Percentiles rank a stretch among this genome's conserved stretches.
These are phyloP conservation scores for Rhamphomyia laevipes DNA, from an alignment of 2,888 invertebrate species.

Conservation along the genomic window DNA sequence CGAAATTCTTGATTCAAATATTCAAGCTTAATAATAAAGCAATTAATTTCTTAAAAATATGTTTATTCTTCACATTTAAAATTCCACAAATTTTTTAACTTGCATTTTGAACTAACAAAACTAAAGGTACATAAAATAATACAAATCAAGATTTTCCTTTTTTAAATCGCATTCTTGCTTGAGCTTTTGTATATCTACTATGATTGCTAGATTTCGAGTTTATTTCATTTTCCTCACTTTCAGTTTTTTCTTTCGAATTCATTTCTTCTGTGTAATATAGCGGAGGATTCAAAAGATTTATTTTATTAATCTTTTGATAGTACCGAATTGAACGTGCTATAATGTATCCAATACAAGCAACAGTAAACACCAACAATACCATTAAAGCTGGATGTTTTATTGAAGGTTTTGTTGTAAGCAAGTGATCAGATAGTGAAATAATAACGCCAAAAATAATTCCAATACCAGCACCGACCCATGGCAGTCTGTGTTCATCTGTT, in stretches of 20 bases:
- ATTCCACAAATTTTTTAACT: too few species aligned
- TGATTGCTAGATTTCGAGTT: conserved; percentile 32
- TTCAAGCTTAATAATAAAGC: too few species aligned
- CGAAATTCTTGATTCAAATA: too few species aligned
- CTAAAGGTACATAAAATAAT: too few species aligned
- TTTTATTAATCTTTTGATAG: conserved; percentile 42
- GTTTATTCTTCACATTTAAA: too few species aligned
- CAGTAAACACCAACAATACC: conserved; percentile 54
- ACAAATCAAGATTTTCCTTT: conserved; percentile 55
- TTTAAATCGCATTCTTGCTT: conserved; percentile 61
- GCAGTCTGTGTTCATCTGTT: conserved; percentile 54
- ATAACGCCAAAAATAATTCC: conserved; percentile 55
- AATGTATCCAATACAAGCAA: conserved; percentile 55
- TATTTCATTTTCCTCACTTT: conserved; percentile 11
- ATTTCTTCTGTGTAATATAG: conserved; percentile 34
- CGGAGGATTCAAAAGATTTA: conserved; percentile 43
- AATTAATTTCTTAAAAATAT: too few species aligned
- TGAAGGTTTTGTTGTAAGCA: conserved; percentile 51
- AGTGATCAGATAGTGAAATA: conserved; percentile 56
- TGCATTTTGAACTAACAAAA: too few species aligned
- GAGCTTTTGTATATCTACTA: conserved; percentile 58
- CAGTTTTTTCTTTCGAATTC: conserved; percentile 10
- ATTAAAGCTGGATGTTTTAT: conserved; percentile 58
- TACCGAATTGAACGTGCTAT: conserved; percentile 48
- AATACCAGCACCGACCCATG: conserved; percentile 63